Conservation (phyloP, 2,797 vertebrate genomes). For the Petrocephalus sullivani region DNA sequence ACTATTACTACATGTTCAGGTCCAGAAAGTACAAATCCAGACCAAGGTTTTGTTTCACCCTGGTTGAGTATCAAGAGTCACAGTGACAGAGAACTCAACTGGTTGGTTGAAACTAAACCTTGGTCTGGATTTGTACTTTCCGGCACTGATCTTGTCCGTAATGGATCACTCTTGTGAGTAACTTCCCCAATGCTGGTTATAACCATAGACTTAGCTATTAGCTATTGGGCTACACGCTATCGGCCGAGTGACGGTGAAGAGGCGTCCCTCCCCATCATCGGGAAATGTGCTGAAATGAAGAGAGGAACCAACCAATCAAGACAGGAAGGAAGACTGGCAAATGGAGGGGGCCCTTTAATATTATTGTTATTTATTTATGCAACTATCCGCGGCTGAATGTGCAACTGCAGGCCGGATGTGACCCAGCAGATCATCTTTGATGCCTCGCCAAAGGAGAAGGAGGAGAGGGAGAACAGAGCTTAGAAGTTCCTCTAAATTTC, state of each 20-base stretch:
- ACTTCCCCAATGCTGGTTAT: background rate
- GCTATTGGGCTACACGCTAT: background rate
- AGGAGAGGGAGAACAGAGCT: background rate
- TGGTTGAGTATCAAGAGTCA: too few relatives aligned
- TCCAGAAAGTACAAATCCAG: too few relatives aligned
- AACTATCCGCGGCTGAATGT: slow-evolving; percentile 5
- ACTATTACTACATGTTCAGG: too few relatives aligned
- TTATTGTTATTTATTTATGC: background rate
- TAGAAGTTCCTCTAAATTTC: background rate
- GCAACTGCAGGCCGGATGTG: background rate
- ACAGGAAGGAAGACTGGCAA: slow-evolving; percentile 10
- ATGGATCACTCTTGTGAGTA: too few relatives aligned
- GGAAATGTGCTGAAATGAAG: background rate
- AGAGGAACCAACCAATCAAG: background rate
- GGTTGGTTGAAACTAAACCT: too few relatives aligned
- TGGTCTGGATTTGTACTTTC: too few relatives aligned
- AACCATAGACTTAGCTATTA: background rate
- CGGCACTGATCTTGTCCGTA: too few relatives aligned
- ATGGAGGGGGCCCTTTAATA: slow-evolving; percentile 3
- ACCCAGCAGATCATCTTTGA: slow-evolving; percentile 8
- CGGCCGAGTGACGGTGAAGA: background rate
- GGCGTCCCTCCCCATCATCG: background rate
- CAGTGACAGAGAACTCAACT: too few relatives aligned
- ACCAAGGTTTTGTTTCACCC: too few relatives aligned
- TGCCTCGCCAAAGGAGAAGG: background rate